Conservation (phyloP, 2,113 vertebrate species). For the Procavia capensis region DNA sequence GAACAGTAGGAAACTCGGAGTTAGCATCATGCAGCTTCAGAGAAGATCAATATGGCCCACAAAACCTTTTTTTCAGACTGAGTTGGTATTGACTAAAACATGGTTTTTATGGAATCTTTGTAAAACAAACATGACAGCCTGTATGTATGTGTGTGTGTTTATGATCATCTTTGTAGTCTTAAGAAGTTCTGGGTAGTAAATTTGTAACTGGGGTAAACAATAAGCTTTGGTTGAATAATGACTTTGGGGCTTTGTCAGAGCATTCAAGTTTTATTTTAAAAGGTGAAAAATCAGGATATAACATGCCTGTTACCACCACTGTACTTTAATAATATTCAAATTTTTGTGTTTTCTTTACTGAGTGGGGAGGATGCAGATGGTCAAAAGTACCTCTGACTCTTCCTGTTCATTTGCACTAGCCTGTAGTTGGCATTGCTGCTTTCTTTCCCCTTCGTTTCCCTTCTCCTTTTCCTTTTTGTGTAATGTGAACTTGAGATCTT, state of each 20-base stretch:
- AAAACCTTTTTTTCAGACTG: not conserved
- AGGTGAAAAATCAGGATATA: not conserved
- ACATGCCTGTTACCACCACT: not conserved
- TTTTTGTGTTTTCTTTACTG: not conserved
- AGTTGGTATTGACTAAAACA: not conserved
- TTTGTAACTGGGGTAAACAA: constrained; percentile 12
- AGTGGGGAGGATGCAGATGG: not conserved
- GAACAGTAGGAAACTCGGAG: not conserved
- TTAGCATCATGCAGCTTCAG: not conserved
- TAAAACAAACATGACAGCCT: not conserved
- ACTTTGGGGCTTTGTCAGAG: constrained; percentile 14
- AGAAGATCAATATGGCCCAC: not conserved
- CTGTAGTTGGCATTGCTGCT: not conserved
- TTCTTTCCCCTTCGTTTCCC: not conserved
- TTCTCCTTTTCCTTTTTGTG: not conserved
- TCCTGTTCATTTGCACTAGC: not conserved
- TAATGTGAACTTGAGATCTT: not conserved
- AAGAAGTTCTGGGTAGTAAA: not conserved
- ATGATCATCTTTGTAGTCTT: not conserved
- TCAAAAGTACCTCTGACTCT: not conserved
- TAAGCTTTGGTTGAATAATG: constrained; percentile 6
- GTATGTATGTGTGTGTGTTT: not conserved
- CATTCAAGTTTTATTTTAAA: constrained; percentile 6
- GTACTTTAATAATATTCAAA: not conserved
- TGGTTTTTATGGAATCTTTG: not conserved